Evolutionary conservation across 2,888 invertebrate genomes (phyloP).

Genomic region (Melinopterus prodromus): DNA sequence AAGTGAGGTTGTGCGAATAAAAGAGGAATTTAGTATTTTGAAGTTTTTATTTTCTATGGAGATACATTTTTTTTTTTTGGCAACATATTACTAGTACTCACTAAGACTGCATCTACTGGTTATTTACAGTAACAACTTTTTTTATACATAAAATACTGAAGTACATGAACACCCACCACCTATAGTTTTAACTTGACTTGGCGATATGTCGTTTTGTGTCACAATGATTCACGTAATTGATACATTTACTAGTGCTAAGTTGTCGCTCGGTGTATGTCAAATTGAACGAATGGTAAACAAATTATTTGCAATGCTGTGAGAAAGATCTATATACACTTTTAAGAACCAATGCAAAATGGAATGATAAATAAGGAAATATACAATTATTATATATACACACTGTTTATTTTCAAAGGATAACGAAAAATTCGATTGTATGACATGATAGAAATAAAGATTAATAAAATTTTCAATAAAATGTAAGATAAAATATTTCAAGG

Average conservation of each 20-base stretch:
- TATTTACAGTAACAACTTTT: slow-evolving; percentile 28
- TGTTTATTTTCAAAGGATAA: neutral
- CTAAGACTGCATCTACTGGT: slow-evolving; percentile 19
- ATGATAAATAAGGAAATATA: neutral
- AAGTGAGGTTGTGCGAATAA: slow-evolving; percentile 12
- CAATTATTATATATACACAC: neutral
- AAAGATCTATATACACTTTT: neutral
- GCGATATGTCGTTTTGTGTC: neutral
- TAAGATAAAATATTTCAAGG: neutral
- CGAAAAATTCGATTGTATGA: neutral
- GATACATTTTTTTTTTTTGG: slow-evolving; percentile 29
- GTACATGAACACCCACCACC: slow-evolving; percentile 29
- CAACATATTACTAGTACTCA: slow-evolving; percentile 25
- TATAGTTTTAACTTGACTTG: slow-evolving; percentile 19
- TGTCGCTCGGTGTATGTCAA: neutral
- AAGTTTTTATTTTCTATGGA: slow-evolving; percentile 27
- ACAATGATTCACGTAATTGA: neutral
- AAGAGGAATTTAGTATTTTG: neutral
- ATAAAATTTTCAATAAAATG: neutral
- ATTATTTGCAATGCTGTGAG: neutral
- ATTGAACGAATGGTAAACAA: neutral
- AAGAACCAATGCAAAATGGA: neutral
- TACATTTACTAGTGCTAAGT: neutral
- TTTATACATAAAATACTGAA: slow-evolving; percentile 27
- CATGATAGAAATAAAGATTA: neutral